Evolutionary conservation across 2,888 invertebrate species (phyloP).

Genomic region (Drosophila lutescens): DNA sequence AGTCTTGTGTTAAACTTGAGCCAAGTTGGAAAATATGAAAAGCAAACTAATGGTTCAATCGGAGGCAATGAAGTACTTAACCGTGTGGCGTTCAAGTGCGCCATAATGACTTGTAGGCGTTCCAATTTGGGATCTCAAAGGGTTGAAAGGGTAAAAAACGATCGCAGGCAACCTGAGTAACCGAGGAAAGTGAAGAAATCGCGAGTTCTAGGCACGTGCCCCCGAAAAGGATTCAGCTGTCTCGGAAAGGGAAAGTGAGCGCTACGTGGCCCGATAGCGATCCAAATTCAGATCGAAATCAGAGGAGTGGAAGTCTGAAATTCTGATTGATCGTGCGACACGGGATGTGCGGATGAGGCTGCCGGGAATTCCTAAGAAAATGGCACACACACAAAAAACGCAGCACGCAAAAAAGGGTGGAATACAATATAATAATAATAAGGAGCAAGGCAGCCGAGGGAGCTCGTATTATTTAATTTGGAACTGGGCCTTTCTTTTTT

Average conservation of each 20-base stretch:
- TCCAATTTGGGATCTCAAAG: not conserved
- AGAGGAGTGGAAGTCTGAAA: conserved; percentile 41
- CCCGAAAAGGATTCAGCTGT: conserved; percentile 5
- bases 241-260: conserved; percentile 46
- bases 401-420: conserved; percentile 74
- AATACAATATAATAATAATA: conserved; percentile 77
- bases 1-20: too few species aligned
- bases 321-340: conserved; percentile 76
- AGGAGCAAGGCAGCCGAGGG: conserved; percentile 41
- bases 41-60: not conserved
- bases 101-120: conserved; percentile 2
- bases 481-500: conserved; percentile 55
- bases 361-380: conserved; percentile 71
- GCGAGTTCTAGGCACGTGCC: conserved; percentile 33
- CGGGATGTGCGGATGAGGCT: conserved; percentile 39
- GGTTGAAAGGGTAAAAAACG: not conserved
- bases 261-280: conserved; percentile 9
- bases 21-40: too few species aligned
- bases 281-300: conserved; percentile 40
- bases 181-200: conserved; percentile 1
- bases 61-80: too few species aligned
- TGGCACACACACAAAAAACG: conserved; percentile 57
- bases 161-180: not conserved
- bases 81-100: not conserved
- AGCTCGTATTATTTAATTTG: conserved; percentile 76